Base-by-base conservation (phyloP, 2,113 vertebrate species). In the Haliaeetus leucogaster region DNA sequence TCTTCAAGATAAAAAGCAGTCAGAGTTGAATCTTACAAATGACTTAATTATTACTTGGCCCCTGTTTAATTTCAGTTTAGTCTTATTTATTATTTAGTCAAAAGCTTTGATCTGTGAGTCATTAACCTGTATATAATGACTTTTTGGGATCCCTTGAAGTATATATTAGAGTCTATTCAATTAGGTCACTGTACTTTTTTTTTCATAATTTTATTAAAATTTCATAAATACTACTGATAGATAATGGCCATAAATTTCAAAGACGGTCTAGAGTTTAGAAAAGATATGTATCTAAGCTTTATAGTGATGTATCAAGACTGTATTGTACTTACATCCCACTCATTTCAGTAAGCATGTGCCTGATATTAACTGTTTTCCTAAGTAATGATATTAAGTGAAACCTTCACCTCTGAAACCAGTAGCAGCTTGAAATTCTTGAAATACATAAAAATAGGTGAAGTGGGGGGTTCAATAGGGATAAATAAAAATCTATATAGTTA, bases 381-480 rank as follows among this genome's bases (percentile, higher is more conserved):
- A 73, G 25, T 36, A 19, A 72, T 45, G 11, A 11, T 19, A 23
- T 27, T 43, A 66, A 47, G 34, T 22, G 8, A 52, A 68, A 84
- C 6, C 9, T 65, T 77, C 34, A 65, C 2, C 11, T 87, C 22
- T 53, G 38, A 73, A 61, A 48, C 2, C 14, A 72, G 20, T 19
- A 77, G 3, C 23, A 25, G 11, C 32, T 68, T 47, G 6, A 77
- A 86, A 77, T 72, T 59, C 9, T 50, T 55, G 25, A 81, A 43
- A 56, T 50, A 63, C 34, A 55, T 61, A 40, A 56, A 79, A 47
- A 55, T 8, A 43, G 15, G 9, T 61, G 27, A 62, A 62, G 4
- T 16, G 9, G 10, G 1, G 1, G 0, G 3, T 72, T 6, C 5
- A 77, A 32, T 12, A 50, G 3, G 13, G 10, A n/a, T 8, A 25